phyloP scores from a whole-genome alignment of 23 tunicate species.

The Styela plicata region DNA sequence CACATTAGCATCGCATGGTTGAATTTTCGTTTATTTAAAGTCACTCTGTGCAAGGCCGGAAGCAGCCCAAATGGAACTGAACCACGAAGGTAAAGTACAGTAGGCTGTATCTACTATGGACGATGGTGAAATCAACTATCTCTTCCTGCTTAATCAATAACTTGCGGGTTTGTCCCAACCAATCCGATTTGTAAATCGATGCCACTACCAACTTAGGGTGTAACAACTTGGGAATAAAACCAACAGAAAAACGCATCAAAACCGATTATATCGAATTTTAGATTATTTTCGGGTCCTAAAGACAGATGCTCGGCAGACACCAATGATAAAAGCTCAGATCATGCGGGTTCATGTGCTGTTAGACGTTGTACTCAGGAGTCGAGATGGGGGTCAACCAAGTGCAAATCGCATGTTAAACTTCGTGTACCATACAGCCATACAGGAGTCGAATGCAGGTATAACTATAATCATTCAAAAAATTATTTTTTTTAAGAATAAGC shows the following conservation, averaged over 20 bases:
- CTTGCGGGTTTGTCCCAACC: not conserved
- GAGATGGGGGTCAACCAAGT: not conserved
- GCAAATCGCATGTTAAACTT: not conserved
- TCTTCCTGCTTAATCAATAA: not conserved
- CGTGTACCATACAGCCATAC: not conserved
- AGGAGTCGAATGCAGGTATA: not conserved
- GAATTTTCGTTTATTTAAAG: too few species aligned
- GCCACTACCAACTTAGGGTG: not conserved
- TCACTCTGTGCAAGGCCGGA: too few species aligned
- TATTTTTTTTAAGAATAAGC: not conserved
- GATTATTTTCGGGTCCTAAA: not conserved
- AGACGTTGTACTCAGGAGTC: not conserved
- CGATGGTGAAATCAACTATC: not conserved
- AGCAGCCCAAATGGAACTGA: too few species aligned
- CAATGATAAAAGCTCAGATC: not conserved
- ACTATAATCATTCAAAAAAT: too few species aligned
- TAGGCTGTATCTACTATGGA: too few species aligned
- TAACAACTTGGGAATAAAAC: too few species aligned
- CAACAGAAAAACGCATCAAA: too few species aligned
- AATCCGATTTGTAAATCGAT: not conserved
- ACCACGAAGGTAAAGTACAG: too few species aligned
- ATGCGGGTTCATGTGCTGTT: not conserved
- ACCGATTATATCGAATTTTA: too few species aligned
- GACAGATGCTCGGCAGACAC: not conserved
- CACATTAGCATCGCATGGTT: too few species aligned